phyloP scores from a whole-genome alignment of 2,888 invertebrate species.

The Trichopria drosophilae region DNA sequence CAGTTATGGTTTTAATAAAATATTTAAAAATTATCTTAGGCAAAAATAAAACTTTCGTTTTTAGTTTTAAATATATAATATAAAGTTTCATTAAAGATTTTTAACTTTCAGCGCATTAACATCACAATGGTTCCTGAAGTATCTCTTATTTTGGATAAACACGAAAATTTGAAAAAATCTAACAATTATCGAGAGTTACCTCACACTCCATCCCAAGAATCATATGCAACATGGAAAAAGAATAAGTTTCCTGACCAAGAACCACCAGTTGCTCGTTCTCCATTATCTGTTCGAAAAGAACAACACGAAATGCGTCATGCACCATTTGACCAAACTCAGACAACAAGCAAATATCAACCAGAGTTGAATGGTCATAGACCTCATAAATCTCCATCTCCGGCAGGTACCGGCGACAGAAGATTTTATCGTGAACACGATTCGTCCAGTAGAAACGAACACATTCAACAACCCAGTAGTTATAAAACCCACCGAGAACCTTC shows the following conservation, averaged over 20 bases:
- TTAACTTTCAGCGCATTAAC: constrained; percentile 40
- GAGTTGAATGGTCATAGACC: constrained; percentile 3
- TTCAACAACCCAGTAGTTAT: no score
- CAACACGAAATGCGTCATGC: constrained; percentile 1
- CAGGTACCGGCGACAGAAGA: no score
- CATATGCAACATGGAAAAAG: constrained; percentile 49
- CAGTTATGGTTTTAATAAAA: no score
- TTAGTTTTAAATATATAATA: neutral
- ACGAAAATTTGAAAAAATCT: constrained; percentile 6
- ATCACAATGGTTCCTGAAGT: constrained; percentile 50
- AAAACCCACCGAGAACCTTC: no score
- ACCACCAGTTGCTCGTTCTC: constrained; percentile 3
- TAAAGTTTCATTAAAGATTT: neutral
- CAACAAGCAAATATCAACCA: constrained; percentile 7
- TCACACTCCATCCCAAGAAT: no score
- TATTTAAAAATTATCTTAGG: no score
- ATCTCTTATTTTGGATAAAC: constrained; percentile 49
- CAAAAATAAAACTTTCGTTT: no score
- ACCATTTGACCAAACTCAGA: neutral
- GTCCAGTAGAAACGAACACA: no score
- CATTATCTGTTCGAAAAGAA: neutral
- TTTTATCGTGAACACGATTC: no score
- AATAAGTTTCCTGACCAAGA: constrained; percentile 37
- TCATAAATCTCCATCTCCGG: no score
- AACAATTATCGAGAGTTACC: constrained; percentile 17